Evolutionary conservation across 2,113 vertebrate species (phyloP).

Genomic region (Pygoscelis antarcticus): DNA sequence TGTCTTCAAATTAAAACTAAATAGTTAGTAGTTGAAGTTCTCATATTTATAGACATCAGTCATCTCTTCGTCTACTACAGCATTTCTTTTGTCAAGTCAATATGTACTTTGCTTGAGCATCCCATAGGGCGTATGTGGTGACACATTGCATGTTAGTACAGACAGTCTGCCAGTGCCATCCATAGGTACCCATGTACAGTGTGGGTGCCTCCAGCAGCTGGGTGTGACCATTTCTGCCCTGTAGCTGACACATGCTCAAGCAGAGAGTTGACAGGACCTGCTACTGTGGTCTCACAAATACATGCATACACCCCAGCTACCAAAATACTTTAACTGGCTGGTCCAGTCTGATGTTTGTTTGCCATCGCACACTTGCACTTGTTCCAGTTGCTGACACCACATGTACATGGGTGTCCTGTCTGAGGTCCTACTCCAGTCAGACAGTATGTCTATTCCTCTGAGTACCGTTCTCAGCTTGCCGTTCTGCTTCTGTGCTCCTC

Average conservation of each 20-base stretch:
- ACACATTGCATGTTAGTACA: background rate
- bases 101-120: background rate
- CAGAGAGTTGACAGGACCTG: background rate
- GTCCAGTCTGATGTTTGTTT: background rate
- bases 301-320: background rate
- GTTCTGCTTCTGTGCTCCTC: background rate
- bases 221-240: background rate
- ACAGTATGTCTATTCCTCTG: background rate
- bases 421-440: background rate
- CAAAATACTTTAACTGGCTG: background rate
- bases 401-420: background rate
- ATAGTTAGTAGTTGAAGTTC: background rate
- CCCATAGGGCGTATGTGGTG: background rate
- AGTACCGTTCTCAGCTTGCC: background rate
- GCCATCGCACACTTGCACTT: background rate
- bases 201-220: background rate
- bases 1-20: background rate
- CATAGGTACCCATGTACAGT: no score
- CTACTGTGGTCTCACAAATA: background rate
- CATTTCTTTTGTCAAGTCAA: background rate
- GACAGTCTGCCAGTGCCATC: background rate
- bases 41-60: background rate
- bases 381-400: background rate
- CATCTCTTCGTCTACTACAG: background rate
- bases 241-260: background rate